A percentile compares a stretch with the other conserved stretches of the same genome.
These are phyloP conservation scores for Galago senegalensis DNA, from an alignment of 2,797 vertebrate genomes.

Conservation along the genomic window DNA sequence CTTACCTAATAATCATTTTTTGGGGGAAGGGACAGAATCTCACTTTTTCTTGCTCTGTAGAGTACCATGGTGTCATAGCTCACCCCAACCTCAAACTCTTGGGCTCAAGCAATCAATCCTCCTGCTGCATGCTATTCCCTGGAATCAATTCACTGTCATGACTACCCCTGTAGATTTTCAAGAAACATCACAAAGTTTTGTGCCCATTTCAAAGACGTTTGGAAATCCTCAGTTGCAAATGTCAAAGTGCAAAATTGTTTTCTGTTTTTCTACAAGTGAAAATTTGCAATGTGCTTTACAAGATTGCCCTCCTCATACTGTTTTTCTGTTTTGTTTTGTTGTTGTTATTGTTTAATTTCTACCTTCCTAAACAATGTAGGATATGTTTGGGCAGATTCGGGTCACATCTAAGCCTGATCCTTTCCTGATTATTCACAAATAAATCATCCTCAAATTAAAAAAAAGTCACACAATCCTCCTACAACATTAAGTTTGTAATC, in stretches of 20 bases:
- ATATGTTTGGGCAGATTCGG: conserved; percentile 41
- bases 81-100: too few species aligned
- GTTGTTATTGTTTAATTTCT: background rate
- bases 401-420: conserved; percentile 61
- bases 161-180: background rate
- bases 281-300: conserved; percentile 24
- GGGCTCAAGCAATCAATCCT: too few species aligned
- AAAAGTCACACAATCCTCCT: conserved; percentile 67
- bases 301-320: background rate
- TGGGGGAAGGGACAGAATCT: too few species aligned
- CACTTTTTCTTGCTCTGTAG: too few species aligned
- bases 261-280: conserved; percentile 64
- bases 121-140: background rate
- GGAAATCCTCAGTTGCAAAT: conserved; percentile 60
- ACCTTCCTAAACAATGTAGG: background rate
- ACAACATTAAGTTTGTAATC: conserved; percentile 75
- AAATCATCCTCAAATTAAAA: conserved; percentile 74
- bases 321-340: background rate
- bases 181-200: conserved; percentile 34
- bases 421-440: conserved; percentile 75
- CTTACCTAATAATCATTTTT: background rate
- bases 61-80: too few species aligned
- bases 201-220: conserved; percentile 52
- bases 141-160: background rate
- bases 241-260: conserved; percentile 56